Percentiles rank a stretch among this genome's conserved stretches.
Evolutionary conservation across 2,113 vertebrate genomes (phyloP).

Genomic region (Thymallus thymallus): DNA sequence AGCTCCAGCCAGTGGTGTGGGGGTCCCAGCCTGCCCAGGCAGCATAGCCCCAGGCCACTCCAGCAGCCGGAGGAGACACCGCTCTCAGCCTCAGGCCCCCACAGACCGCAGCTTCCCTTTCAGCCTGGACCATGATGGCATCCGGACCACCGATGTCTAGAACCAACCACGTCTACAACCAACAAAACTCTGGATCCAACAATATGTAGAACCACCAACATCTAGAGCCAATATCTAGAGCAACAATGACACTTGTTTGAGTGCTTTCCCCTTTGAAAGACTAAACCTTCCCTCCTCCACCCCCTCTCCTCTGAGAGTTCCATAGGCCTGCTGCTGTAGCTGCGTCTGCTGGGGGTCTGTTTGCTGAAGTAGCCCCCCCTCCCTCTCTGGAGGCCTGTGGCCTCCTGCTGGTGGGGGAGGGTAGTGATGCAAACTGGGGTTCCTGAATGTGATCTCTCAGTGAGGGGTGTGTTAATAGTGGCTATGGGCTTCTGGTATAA

Average conservation of each 20-base stretch:
- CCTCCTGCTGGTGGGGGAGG: constrained; percentile 4
- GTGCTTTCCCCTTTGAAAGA: neutral
- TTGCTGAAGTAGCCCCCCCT: neutral
- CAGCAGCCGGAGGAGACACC: constrained; percentile 66
- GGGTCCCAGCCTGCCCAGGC: constrained; percentile 34
- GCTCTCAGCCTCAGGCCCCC: constrained; percentile 73
- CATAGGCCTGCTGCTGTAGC: neutral
- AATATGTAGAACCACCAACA: no score
- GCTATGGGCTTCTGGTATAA: no score
- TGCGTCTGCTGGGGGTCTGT: neutral
- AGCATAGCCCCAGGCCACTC: constrained; percentile 44
- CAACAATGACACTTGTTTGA: neutral
- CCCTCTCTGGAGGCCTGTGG: no score
- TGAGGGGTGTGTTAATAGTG: neutral
- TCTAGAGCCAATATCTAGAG: no score
- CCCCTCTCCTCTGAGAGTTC: no score
- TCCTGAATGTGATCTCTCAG: no score
- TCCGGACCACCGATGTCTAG: constrained; percentile 79
- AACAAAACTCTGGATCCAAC: no score
- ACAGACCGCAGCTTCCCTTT: constrained; percentile 64
- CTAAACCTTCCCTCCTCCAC: neutral
- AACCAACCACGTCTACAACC: neutral
- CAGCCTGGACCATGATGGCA: constrained; percentile 65
- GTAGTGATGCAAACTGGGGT: no score
- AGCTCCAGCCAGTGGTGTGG: constrained; percentile 33